These are phyloP conservation scores for Scomber colias DNA, from an alignment of 2,113 vertebrate genomes.

Conservation along the genomic window DNA sequence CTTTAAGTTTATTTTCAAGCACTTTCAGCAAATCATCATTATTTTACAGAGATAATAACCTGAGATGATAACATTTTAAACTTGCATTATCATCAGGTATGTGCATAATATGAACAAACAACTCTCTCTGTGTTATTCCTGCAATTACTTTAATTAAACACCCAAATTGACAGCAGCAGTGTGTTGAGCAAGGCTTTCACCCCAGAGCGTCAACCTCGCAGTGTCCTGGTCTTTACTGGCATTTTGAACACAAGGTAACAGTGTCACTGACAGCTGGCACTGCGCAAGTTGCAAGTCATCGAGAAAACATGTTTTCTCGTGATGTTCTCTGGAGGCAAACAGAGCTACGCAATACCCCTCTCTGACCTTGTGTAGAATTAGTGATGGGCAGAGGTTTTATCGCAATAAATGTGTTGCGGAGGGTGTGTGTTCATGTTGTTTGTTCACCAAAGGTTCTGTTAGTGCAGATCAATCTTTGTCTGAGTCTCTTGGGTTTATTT, in stretches of 20 bases:
- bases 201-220: constrained; percentile 53
- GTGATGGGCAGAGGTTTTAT: constrained; percentile 20
- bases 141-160: neutral
- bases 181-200: constrained; percentile 54
- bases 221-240: constrained; percentile 45
- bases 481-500: too few species aligned
- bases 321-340: constrained; percentile 70
- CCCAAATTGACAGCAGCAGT: constrained; percentile 11
- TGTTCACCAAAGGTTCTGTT: constrained; percentile 4
- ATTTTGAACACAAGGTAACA: constrained; percentile 43
- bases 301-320: constrained; percentile 77
- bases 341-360: constrained; percentile 61
- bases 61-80: neutral
- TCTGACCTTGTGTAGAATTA: constrained; percentile 49
- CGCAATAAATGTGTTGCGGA: constrained; percentile 18
- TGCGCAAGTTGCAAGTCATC: constrained; percentile 33
- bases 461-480: neutral
- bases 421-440: constrained; percentile 10
- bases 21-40: too few species aligned
- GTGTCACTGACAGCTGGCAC: constrained; percentile 62
- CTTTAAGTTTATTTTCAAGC: too few species aligned
- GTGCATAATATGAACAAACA: neutral
- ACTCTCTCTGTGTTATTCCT: neutral
- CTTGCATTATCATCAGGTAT: neutral
- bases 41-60: too few species aligned